Percentiles rank a stretch among this genome's conserved stretches.
phyloP scores from a whole-genome alignment of 2,888 invertebrate species.

The Cryptus armator region DNA sequence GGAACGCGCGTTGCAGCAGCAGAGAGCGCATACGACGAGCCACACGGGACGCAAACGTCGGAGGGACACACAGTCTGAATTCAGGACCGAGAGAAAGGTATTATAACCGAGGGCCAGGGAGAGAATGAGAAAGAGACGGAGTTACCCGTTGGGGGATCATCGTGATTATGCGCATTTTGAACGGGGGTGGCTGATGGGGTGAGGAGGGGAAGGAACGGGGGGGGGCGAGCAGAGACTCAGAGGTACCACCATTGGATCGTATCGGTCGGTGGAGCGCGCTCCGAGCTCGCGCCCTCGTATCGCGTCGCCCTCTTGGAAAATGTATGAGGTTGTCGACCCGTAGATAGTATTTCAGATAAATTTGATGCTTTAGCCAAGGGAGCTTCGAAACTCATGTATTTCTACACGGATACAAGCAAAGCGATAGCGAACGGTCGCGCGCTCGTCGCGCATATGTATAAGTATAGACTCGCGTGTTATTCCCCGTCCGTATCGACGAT shows the following conservation, averaged over 20 bases:
- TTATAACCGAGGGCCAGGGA: background rate
- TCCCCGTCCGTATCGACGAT: conserved; percentile 9
- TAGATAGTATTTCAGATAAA: conserved; percentile 67
- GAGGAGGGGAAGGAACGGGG: conserved; percentile 36
- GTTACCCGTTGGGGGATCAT: conserved; percentile 58
- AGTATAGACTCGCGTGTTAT: background rate
- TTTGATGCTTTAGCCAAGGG: conserved; percentile 59
- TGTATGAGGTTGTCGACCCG: conserved; percentile 69
- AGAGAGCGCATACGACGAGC: conserved; percentile 46
- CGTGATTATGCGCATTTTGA: conserved; percentile 69
- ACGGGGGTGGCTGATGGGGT: conserved; percentile 25
- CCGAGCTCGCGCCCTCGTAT: conserved; percentile 40
- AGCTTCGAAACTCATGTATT: conserved; percentile 57
- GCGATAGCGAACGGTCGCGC: conserved; percentile 29
- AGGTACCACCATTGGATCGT: conserved; percentile 59
- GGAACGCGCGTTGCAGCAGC: conserved; percentile 34
- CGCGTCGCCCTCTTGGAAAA: conserved; percentile 57
- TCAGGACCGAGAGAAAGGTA: conserved; percentile 41
- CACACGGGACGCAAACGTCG: conserved; percentile 48
- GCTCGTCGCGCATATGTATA: background rate
- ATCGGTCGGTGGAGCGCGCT: conserved; percentile 54
- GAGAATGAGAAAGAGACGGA: conserved; percentile 26
- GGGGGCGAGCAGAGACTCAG: background rate
- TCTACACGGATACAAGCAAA: conserved; percentile 45
- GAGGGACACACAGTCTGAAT: conserved; percentile 46